Conservation (phyloP, 1,140 invertebrate genomes). For the Spodoptera litura region DNA sequence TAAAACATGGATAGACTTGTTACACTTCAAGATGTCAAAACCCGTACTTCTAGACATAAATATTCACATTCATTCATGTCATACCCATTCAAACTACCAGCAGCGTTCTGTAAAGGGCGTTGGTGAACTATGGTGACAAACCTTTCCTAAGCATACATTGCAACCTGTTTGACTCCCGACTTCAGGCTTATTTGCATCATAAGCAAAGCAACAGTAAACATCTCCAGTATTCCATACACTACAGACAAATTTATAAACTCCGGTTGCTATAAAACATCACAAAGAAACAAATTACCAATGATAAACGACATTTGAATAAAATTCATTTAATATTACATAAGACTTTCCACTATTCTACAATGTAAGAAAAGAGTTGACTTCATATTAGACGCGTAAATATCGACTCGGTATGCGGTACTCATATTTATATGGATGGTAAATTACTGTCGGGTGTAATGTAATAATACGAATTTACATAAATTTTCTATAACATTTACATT, state of each 20-base stretch:
- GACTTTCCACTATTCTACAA: conserved; percentile 62
- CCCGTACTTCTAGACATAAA: neutral
- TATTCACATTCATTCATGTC: neutral
- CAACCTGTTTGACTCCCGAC: conserved; percentile 4
- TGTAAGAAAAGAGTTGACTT: conserved; percentile 60
- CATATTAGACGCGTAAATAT: conserved; percentile 64
- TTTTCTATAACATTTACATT: conserved; percentile 85
- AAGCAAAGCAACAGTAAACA: conserved; percentile 27
- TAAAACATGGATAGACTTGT: too few relatives aligned
- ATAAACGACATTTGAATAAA: conserved; percentile 42
- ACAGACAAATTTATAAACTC: conserved; percentile 46
- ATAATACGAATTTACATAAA: conserved; percentile 84
- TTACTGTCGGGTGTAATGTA: conserved; percentile 82
- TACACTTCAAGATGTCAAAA: neutral
- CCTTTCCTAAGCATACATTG: conserved; percentile 1
- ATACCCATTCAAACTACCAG: neutral
- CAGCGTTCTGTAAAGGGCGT: neutral
- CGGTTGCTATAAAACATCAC: conserved; percentile 43
- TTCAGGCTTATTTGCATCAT: conserved; percentile 20
- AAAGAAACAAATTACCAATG: conserved; percentile 45
- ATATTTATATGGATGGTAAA: conserved; percentile 80
- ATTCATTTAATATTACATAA: conserved; percentile 56
- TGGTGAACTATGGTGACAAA: neutral
- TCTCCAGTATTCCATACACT: neutral
- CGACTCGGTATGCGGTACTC: conserved; percentile 68